phyloP scores from a whole-genome alignment of 2,113 vertebrate species.

The Formicarius rufipectus region DNA sequence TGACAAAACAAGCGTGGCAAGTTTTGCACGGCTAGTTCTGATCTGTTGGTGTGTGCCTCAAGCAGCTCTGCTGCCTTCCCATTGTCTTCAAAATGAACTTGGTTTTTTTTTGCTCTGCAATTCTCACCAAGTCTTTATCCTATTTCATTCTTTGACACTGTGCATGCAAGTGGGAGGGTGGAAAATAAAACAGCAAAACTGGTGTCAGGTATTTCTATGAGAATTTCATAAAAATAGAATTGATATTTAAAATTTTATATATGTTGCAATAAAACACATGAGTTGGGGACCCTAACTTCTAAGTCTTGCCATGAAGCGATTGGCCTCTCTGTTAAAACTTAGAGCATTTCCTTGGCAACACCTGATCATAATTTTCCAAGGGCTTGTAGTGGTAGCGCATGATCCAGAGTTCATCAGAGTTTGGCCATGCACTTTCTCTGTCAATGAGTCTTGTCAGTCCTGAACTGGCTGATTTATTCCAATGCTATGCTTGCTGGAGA shows the following conservation, averaged over 20 bases:
- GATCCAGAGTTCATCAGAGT: neutral
- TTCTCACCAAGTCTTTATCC: neutral
- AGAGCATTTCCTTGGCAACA: neutral
- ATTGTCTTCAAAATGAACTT: neutral
- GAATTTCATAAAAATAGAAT: neutral
- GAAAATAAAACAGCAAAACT: neutral
- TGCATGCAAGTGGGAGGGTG: fast-evolving
- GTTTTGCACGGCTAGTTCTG: fast-evolving
- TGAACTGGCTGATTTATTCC: neutral
- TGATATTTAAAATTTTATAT: neutral
- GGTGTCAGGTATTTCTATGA: neutral
- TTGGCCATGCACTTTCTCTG: neutral
- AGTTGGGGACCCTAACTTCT: no score
- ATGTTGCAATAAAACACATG: neutral
- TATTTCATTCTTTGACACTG: neutral
- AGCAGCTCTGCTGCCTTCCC: neutral
- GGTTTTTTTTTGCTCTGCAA: neutral
- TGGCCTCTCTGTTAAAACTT: neutral
- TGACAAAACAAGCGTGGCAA: fast-evolving
- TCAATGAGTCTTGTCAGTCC: neutral
- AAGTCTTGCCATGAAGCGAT: neutral
- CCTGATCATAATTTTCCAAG: neutral
- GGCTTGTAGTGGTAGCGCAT: neutral
- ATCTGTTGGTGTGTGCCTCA: neutral
- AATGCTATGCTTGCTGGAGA: neutral